Evolutionary conservation across 2,888 invertebrate genomes (phyloP), one percentile per base, ranked within the genome.

Genomic region (Lithophane ornitopus): DNA sequence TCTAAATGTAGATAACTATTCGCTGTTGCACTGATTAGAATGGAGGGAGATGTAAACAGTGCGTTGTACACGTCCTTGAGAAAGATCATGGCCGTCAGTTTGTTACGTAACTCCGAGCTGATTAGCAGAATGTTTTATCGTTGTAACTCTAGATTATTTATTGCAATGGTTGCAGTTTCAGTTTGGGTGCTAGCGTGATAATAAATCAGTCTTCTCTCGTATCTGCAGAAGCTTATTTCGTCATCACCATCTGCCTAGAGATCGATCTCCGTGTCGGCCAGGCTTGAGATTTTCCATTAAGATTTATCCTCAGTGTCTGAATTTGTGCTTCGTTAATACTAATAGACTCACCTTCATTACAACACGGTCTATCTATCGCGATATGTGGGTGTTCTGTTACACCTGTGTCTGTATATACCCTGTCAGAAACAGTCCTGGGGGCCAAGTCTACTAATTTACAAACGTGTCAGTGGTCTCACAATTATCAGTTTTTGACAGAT

Each of bases 31-130:
- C 54, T 79, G 54, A 79, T 79, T 79, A 80, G 11, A 11, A 22
- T 34, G 28, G 19, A 41, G 41, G 54, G 1, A 7, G 0, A 22
- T 22, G 74, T 80, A 79, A 79, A 80, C 46, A 79, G 54, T 76
- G n/a, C 80, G 66, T 68, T 44, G 9, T 9, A 58, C 9, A 1
- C 14, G 80, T 16, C 79, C 80, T 74, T 74, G 72, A 54, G 28
- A 28, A 39, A 54, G 41, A 69, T 80, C 28, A 54, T 46, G 58
- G 78, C 22, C 14, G 41, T 9, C n/a, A 49, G 12, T 28, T 63
- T 41, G 49, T 58, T 73, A 11, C 14, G 34, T 68, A 52, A 68
- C 41, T 39, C 7, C 11, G 7, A 22, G 22, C 49, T 46, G 19
- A 11, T 3, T 14, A 3, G 41, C n/a, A 12, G 26, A 65, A 28